Base-by-base conservation (phyloP, 2,888 invertebrate species). In the Tiliacea aurago region DNA sequence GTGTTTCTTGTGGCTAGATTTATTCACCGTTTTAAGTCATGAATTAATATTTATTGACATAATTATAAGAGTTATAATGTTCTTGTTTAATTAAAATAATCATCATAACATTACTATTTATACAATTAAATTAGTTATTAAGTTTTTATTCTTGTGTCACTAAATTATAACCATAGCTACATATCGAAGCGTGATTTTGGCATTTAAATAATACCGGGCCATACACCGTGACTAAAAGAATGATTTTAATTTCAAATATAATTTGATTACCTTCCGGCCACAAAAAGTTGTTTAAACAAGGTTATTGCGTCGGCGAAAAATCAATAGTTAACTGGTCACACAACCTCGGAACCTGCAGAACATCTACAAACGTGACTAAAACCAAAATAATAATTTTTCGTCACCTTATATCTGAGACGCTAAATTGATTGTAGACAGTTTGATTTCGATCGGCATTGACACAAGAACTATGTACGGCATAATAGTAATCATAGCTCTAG, bases 381-480 rank as follows among this genome's bases (percentile, higher is more conserved):
- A 33, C 7, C 10, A 20, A 43, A 62, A 33, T 6, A 33, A 20
- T 10, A 23, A 5, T 13, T 41, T 59, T 63, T 28, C 13, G n/a
- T 37, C 28, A 49, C n/a, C 33, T 49, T 83, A 80, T 59, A 85
- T 55, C n/a, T 55, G 23, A 53, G 64, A 10, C 11, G 20, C 33
- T 71, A 4, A 15, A 55, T 18, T 41, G 5, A 15, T 37, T 56
- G 11, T 56, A 28, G 28, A 37, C 71, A 86, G 82, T 84, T 43
- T 58, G 20, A 20, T 47, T 23, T 53, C 23, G 45, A 43, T 37
- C 43, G 43, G 56, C 71, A 41, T 41, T 45, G 47, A 63, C 49
- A 51, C 49, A 51, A 63, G 59, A 80, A 76, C 73, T 23, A 84
- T 87, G 85, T 80, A 67, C 74, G 81, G 28, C 1, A 23, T 83